Evolutionary conservation across 2,888 invertebrate genomes (phyloP).

Genomic region (Synanthedon myopaeformis): DNA sequence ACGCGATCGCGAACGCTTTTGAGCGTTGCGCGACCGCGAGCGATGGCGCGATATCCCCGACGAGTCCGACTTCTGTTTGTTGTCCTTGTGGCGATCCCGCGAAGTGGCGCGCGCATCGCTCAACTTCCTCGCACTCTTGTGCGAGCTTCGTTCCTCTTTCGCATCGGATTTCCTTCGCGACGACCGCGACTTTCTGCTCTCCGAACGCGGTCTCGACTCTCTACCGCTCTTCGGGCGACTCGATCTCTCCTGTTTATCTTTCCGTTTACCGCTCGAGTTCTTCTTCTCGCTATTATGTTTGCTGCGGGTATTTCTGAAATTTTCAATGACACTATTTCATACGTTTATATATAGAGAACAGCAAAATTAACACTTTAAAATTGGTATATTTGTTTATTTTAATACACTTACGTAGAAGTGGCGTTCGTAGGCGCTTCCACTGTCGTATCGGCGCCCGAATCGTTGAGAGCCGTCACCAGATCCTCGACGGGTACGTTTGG

Average conservation of each 20-base stretch:
- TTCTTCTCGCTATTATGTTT: constrained; percentile 10
- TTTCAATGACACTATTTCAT: constrained; percentile 18
- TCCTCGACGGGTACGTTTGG: constrained; percentile 76
- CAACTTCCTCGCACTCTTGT: constrained; percentile 34
- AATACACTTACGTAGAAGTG: not conserved
- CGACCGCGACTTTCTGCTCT: constrained; percentile 38
- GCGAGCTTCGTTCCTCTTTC: constrained; percentile 35
- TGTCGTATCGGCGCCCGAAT: constrained; percentile 10
- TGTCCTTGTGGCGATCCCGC: constrained; percentile 28
- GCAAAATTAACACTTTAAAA: not conserved
- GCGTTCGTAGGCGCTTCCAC: not conserved
- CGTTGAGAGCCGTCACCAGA: constrained; percentile 73
- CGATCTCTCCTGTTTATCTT: constrained; percentile 21
- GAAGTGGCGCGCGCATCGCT: constrained; percentile 32
- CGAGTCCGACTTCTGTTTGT: constrained; percentile 38
- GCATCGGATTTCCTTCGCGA: constrained; percentile 38
- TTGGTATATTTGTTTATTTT: not conserved
- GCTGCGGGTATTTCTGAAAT: constrained; percentile 18
- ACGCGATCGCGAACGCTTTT: constrained; percentile 23
- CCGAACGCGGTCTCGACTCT: constrained; percentile 40
- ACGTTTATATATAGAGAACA: not conserved
- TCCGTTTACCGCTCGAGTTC: constrained; percentile 25
- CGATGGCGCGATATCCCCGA: constrained; percentile 30
- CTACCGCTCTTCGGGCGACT: constrained; percentile 27
- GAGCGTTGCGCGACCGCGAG: constrained; percentile 31